Base-by-base conservation (phyloP, 1,140 invertebrate species). In the Philotrypesis tridentata region DNA sequence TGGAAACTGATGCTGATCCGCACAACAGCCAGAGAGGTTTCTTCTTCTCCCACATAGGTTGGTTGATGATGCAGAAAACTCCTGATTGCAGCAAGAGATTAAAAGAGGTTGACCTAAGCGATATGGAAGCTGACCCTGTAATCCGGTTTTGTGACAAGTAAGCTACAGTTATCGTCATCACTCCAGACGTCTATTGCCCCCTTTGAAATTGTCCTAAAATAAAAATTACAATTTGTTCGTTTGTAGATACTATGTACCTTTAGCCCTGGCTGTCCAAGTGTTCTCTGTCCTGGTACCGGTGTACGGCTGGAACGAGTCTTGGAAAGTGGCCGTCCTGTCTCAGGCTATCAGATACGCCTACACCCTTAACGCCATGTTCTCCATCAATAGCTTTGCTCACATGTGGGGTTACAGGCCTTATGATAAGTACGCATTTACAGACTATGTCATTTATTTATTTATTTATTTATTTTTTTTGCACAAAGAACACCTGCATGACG, bases 351-450 rank as follows among this genome's bases (percentile, higher is more conserved):
- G 98, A 31, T 99, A 98, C 89, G 95, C 94, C 65, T 92, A 95
- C 37, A 97, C 95, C 0, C 93, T 99, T 0, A 97, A 99, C 88
- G 95, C 96, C 82, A 98, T 97, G 0, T 99, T 97, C 94, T 95
- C 96, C 82, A 97, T 99, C 5, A 99, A 99, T 89, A 97, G 96
- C 87, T 95, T 96, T 21, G 97, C 97, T 0, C 97, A 98, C 88
- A 94, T 97, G 92, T 97, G 95, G 93, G 98, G 98, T 29, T 94
- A 95, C 83, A 95, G 95, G 86, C 97, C 97, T 1, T 99, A 98
- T 88, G 97, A 99, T 89, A 95, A 96, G 97, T 96, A 91, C 2
- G 70, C 68, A 55, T 31, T n/a, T n/a, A n/a, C n/a, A n/a, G n/a
- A n/a, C n/a, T n/a, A n/a, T n/a, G n/a, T n/a, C n/a, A n/a, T n/a